These are phyloP conservation scores for Thera britannica DNA, from an alignment of 2,888 invertebrate genomes.

Conservation along the genomic window DNA sequence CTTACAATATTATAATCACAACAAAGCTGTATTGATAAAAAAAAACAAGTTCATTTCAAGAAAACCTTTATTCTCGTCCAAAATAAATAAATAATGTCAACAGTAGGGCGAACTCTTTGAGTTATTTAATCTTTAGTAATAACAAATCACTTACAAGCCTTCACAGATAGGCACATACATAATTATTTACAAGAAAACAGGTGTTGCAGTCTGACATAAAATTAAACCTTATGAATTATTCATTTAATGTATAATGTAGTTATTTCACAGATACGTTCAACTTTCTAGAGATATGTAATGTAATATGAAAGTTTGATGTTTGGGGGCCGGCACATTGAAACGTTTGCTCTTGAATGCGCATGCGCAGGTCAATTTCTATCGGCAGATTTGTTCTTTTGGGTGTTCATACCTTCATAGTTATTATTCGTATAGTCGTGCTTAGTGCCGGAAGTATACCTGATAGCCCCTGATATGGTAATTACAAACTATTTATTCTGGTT, in stretches of 20 bases:
- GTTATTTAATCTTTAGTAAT: slow-evolving; percentile 72
- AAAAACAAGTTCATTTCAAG: slow-evolving; percentile 58
- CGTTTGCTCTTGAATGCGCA: too few species aligned
- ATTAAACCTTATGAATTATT: not conserved
- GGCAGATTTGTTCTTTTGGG: too few species aligned
- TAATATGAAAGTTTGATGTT: not conserved
- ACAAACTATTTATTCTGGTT: too few species aligned
- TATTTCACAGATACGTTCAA: slow-evolving; percentile 12
- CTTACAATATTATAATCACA: not conserved
- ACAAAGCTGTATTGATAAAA: not conserved
- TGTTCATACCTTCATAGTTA: too few species aligned
- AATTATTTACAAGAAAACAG: slow-evolving; percentile 61
- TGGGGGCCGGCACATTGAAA: too few species aligned
- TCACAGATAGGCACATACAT: slow-evolving; percentile 50
- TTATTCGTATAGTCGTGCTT: too few species aligned
- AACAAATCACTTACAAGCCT: slow-evolving; percentile 73
- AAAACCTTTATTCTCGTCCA: slow-evolving; percentile 82
- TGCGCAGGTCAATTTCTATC: too few species aligned
- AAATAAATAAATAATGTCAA: slow-evolving; percentile 82
- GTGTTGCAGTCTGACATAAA: slow-evolving; percentile 57
- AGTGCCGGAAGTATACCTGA: too few species aligned
- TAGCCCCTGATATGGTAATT: too few species aligned
- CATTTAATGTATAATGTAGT: not conserved
- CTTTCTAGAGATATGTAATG: slow-evolving; percentile 3
- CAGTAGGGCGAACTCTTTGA: slow-evolving; percentile 82